phyloP scores from a whole-genome alignment of 2,797 vertebrate species.

The Chloroceryle inda region DNA sequence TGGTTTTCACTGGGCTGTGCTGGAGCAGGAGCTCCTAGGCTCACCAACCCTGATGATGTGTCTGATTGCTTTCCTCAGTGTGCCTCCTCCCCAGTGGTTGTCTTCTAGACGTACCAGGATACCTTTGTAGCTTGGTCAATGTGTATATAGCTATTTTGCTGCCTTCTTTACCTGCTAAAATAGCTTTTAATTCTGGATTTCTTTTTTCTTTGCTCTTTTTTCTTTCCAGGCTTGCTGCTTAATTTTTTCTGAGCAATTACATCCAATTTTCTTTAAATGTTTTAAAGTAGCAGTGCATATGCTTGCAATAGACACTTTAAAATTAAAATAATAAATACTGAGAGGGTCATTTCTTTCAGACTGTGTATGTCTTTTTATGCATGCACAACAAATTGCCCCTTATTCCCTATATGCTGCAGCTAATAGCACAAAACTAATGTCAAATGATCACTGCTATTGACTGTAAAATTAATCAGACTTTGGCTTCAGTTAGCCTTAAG shows the following conservation, averaged over 20 bases:
- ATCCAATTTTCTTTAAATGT: conserved; percentile 15
- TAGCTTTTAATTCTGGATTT: background rate
- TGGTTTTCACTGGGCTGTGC: background rate
- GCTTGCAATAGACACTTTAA: conserved; percentile 12
- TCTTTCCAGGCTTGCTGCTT: background rate
- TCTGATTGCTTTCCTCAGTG: background rate
- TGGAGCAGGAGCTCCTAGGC: background rate
- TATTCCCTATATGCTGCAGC: conserved; percentile 36
- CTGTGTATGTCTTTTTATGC: conserved; percentile 7
- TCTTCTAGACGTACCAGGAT: background rate
- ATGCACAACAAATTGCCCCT: conserved; percentile 29
- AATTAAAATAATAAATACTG: conserved; percentile 65
- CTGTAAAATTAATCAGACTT: conserved; percentile 61
- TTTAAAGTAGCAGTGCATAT: conserved; percentile 35
- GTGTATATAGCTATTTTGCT: background rate
- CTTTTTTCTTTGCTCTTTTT: background rate
- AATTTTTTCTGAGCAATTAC: conserved; percentile 57
- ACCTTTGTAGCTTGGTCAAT: background rate
- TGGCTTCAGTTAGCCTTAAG: conserved; percentile 35
- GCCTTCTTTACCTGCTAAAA: background rate
- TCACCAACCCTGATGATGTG: background rate
- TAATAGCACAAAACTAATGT: conserved; percentile 61
- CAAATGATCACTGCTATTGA: conserved; percentile 38
- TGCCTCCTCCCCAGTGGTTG: background rate
- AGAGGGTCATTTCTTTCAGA: conserved; percentile 49